Evolutionary conservation across 1,140 invertebrate species (phyloP).

Genomic region (Maconellicoccus hirsutus): DNA sequence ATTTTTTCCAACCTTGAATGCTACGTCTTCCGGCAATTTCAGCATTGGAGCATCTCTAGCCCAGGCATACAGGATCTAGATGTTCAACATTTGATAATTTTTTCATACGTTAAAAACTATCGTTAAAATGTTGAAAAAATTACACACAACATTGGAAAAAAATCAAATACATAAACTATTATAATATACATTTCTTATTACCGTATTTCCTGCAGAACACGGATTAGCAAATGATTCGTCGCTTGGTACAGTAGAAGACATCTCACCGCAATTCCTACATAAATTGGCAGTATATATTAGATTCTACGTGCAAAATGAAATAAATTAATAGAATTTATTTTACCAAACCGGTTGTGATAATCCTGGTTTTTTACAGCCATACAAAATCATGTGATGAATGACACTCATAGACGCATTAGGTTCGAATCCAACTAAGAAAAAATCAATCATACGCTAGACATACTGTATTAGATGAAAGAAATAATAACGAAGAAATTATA

Average conservation of each 20-base stretch:
- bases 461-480: background rate
- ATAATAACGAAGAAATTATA: slow-evolving; percentile 23
- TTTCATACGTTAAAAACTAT: background rate
- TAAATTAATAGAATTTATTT: no score
- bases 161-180: background rate
- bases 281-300: background rate
- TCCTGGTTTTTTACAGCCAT: slow-evolving; percentile 81
- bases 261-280: slow-evolving; percentile 82
- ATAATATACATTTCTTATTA: slow-evolving; percentile 32
- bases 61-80: slow-evolving; percentile 90
- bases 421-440: slow-evolving; percentile 76
- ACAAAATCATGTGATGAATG: slow-evolving; percentile 93
- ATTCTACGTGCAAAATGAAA: background rate
- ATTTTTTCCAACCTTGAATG: slow-evolving; percentile 62
- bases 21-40: slow-evolving; percentile 69
- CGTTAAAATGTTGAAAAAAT: background rate
- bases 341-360: slow-evolving; percentile 66
- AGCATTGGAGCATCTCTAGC: slow-evolving; percentile 83
- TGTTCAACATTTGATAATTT: background rate
- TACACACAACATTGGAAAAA: background rate
- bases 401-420: slow-evolving; percentile 83
- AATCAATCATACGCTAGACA: background rate
- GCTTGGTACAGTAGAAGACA: slow-evolving; percentile 45
- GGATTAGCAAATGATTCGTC: slow-evolving; percentile 45
- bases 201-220: slow-evolving; percentile 57